Conservation (phyloP, 2,888 invertebrate species). For the Cephus pygmeus region DNA sequence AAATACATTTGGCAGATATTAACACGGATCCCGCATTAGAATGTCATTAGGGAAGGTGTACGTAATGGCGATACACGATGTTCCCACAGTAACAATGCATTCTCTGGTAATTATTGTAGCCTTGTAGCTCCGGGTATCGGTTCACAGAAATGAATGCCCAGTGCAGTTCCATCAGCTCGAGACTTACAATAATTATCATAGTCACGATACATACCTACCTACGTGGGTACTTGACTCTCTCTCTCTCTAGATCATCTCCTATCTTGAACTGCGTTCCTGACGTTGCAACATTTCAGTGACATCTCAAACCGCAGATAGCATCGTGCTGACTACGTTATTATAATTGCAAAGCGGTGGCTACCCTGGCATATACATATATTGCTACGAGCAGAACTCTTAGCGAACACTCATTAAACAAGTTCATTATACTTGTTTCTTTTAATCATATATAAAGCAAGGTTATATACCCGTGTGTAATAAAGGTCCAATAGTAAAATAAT, state of each 20-base stretch:
- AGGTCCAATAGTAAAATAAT: no score
- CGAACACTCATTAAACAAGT: slow-evolving; percentile 43
- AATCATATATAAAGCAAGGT: not conserved
- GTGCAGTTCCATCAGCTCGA: not conserved
- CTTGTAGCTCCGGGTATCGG: slow-evolving; percentile 11
- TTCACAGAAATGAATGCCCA: slow-evolving; percentile 8
- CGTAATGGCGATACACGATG: not conserved
- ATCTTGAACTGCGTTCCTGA: slow-evolving; percentile 19
- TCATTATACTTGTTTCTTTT: slow-evolving; percentile 40
- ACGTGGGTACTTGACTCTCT: slow-evolving; percentile 5
- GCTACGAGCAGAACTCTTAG: slow-evolving; percentile 22
- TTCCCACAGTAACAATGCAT: slow-evolving; percentile 21
- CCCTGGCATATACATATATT: slow-evolving; percentile 8
- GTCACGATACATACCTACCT: not conserved
- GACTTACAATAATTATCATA: not conserved
- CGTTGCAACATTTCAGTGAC: slow-evolving; percentile 35
- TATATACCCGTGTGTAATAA: no score
- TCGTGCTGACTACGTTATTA: slow-evolving; percentile 41
- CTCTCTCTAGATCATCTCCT: not conserved
- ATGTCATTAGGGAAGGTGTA: slow-evolving; percentile 6
- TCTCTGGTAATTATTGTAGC: slow-evolving; percentile 18
- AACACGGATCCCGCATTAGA: slow-evolving; percentile 11
- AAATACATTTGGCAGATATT: not conserved
- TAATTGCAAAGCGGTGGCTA: slow-evolving; percentile 40
- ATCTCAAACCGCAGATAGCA: slow-evolving; percentile 33